A percentile compares a stretch with the other conserved stretches of the same genome.
phyloP scores from a whole-genome alignment of 2,797 vertebrate species.

The Loriculus beryllinus region DNA sequence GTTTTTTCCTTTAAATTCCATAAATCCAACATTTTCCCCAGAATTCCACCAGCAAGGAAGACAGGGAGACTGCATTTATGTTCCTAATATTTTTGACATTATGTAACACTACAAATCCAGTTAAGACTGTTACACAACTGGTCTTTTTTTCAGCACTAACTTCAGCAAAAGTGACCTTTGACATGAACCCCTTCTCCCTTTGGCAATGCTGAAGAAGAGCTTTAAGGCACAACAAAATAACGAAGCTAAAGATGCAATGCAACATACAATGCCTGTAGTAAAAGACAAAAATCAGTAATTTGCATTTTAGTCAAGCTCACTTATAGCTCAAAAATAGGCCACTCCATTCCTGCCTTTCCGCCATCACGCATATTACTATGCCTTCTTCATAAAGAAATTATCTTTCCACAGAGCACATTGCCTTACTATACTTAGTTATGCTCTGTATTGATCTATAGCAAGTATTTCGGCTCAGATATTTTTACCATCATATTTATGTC shows the following conservation, averaged over 20 bases:
- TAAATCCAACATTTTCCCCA: background rate
- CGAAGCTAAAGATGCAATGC: background rate
- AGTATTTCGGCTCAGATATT: background rate
- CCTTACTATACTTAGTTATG: background rate
- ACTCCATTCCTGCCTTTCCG: background rate
- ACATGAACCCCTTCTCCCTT: background rate
- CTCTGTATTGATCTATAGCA: background rate
- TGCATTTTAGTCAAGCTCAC: background rate
- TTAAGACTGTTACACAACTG: conserved; percentile 35
- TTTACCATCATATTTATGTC: background rate
- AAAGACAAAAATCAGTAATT: background rate
- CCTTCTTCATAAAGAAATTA: background rate
- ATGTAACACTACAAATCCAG: background rate
- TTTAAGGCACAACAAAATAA: background rate
- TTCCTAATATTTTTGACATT: conserved; percentile 8
- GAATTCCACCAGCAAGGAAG: background rate
- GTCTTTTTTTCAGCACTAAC: conserved; percentile 18
- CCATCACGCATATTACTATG: background rate
- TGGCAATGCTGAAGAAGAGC: background rate
- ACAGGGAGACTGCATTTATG: background rate
- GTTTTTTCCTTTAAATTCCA: background rate
- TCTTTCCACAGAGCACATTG: background rate
- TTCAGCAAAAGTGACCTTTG: background rate
- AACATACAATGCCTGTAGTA: background rate
- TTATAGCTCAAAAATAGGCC: background rate